Evolutionary conservation across 2,113 vertebrate genomes (phyloP).

Genomic region (Suricata suricatta): DNA sequence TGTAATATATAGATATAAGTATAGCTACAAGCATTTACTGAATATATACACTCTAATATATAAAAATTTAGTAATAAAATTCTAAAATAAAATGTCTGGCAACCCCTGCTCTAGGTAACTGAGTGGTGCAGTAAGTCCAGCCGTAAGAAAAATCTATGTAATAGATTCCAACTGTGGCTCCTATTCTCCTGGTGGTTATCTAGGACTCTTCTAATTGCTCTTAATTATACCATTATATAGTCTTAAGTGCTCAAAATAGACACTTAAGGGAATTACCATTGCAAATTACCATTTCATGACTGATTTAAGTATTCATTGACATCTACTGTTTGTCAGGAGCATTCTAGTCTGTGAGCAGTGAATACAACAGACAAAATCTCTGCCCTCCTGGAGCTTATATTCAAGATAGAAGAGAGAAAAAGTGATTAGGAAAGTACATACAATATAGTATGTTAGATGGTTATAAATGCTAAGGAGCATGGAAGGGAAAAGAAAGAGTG

Average conservation of each 20-base stretch:
- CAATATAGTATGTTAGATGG: background rate
- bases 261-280: background rate
- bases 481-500: background rate
- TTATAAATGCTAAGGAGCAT: background rate
- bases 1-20: background rate
- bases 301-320: background rate
- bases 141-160: background rate
- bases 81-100: background rate
- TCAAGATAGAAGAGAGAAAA: background rate
- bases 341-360: background rate
- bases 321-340: background rate
- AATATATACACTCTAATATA: background rate
- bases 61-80: background rate
- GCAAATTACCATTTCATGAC: background rate
- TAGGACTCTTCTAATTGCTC: background rate
- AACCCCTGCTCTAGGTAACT: background rate
- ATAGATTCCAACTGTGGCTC: background rate
- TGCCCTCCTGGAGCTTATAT: background rate
- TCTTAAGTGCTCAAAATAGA: background rate
- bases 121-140: background rate
- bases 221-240: background rate
- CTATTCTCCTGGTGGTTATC: background rate
- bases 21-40: background rate
- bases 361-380: background rate
- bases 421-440: background rate